These are phyloP conservation scores for Mechanitis messenoides DNA, from an alignment of 2,888 invertebrate genomes.

Conservation along the genomic window DNA sequence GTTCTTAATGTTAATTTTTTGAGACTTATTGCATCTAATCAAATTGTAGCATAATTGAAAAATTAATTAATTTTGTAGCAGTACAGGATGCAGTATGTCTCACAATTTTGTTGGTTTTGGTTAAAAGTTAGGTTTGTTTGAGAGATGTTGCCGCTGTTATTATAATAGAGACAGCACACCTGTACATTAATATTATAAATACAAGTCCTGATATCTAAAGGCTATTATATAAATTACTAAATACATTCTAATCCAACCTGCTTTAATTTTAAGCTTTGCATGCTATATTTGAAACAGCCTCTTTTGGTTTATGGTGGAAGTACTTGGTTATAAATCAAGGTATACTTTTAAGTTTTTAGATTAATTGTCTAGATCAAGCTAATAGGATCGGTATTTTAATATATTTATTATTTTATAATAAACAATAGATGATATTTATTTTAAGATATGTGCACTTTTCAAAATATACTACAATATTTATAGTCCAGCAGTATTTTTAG, in stretches of 20 bases:
- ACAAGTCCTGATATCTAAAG: neutral
- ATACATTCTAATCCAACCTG: constrained; percentile 25
- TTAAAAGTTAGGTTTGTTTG: neutral
- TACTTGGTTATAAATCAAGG: constrained; percentile 23
- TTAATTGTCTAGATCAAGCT: constrained; percentile 6
- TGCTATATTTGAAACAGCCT: constrained; percentile 73
- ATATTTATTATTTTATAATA: neutral
- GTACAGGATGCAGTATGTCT: neutral
- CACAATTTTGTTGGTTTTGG: neutral
- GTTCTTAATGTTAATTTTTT: neutral
- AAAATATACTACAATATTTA: constrained; percentile 1
- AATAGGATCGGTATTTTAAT: neutral
- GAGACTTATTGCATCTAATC: constrained; percentile 1
- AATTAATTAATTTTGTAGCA: too few species aligned
- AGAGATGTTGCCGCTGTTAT: neutral
- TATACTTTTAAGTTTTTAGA: constrained; percentile 9
- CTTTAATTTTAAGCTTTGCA: constrained; percentile 54
- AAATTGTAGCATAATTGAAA: too few species aligned
- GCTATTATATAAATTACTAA: neutral
- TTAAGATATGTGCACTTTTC: neutral
- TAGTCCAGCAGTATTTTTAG: neutral
- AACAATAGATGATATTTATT: neutral
- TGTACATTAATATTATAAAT: neutral
- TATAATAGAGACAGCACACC: neutral
- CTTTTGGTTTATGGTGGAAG: constrained; percentile 59